A percentile compares a stretch with the other conserved stretches of the same genome.
phyloP scores from a whole-genome alignment of 1,140 invertebrate genomes.

The Drosophila malerkotliana region DNA sequence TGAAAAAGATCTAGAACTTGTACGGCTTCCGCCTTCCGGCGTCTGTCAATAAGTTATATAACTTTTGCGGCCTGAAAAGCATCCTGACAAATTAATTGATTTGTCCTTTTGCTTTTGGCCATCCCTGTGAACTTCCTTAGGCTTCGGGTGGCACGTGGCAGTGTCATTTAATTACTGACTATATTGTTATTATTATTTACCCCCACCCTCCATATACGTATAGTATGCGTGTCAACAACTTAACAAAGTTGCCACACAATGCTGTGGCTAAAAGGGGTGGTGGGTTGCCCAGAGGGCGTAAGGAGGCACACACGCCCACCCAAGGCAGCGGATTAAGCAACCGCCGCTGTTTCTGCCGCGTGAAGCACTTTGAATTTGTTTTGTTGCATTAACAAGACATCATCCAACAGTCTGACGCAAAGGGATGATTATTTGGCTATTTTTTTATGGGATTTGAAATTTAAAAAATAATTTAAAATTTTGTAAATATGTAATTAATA shows the following conservation, averaged over 20 bases:
- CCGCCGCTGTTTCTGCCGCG: conserved; percentile 62
- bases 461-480: no score
- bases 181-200: conserved; percentile 64
- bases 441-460: not conserved
- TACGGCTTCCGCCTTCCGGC: not conserved
- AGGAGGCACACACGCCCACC: conserved; percentile 16
- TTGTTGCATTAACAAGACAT: conserved; percentile 70
- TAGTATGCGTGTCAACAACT: conserved; percentile 64
- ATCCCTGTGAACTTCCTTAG: conserved; percentile 26
- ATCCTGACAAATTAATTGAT: conserved; percentile 32
- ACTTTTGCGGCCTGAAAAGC: conserved; percentile 9
- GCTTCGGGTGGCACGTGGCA: conserved; percentile 53
- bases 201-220: conserved; percentile 1
- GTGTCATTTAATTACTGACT: conserved; percentile 73
- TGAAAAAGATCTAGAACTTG: conserved; percentile 1
- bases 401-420: not conserved
- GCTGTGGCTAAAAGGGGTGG: conserved; percentile 20
- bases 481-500: no score
- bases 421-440: not conserved
- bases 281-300: not conserved
- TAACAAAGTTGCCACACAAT: conserved; percentile 71
- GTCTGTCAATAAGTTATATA: conserved; percentile 1
- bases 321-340: conserved; percentile 59
- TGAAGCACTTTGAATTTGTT: conserved; percentile 80
- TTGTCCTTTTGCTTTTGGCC: conserved; percentile 9